Evolutionary conservation across 2,797 vertebrate genomes (phyloP), one percentile per base, ranked within the genome.

Genomic region (Lacerta bilineata): DNA sequence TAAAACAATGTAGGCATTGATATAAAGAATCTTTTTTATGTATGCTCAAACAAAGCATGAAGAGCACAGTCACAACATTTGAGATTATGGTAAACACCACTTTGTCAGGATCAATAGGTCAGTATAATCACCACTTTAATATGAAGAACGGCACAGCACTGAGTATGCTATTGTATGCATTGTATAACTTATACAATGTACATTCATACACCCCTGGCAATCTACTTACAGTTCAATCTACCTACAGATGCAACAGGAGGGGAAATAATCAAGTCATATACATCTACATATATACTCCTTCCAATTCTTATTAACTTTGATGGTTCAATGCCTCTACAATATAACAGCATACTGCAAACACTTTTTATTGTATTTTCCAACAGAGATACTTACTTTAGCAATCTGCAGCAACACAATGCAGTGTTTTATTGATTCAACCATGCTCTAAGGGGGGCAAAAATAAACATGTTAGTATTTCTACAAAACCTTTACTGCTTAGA

Each of bases 351-450:
- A 23, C 2, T 50, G 43, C 7, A 46, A 10, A 74, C 33, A 64
- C 17, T 25, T 75, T 81, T 39, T 55, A 50, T 6, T 74, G 39
- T 36, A 43, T 84, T 71, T 61, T 71, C 6, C 10, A 9, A n/a
- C 36, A 76, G 87, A 88, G 71, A 33, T 93, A 93, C 96, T 98
- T 98, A 99, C 99, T 98, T 99, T 99, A 96, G 99, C 99, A 94
- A 99, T 99, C 96, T 99, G 99, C 95, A 99, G 98, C 95, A 99
- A 98, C 95, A 99, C 99, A 95, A 99, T 99, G 97, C 99, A 99
- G 97, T 99, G 99, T 96, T 99, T 99, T 98, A 99, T 99, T 96
- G 99, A 99, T 95, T 99, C 99, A 98, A 99, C 98, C 99, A 99
- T 99, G 98, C 97, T 98, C 99, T 99, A 96, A 81, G 96, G 96